phyloP scores from a whole-genome alignment of 2,797 vertebrate genomes.

The Huso huso region DNA sequence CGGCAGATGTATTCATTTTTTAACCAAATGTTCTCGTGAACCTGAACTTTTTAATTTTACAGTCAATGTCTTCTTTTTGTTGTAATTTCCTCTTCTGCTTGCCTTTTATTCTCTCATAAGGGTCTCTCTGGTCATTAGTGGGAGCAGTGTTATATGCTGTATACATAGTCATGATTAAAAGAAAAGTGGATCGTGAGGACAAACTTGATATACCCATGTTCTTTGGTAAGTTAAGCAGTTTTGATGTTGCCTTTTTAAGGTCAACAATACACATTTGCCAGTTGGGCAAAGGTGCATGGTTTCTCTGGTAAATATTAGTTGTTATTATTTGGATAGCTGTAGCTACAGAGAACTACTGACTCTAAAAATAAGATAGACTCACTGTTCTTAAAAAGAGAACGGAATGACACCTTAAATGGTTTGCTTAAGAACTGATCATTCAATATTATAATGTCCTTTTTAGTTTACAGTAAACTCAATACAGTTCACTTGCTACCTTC shows the following conservation, averaged over 20 bases:
- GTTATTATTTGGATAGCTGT: no score
- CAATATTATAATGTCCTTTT: no score
- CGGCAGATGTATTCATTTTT: neutral
- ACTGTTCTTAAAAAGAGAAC: no score
- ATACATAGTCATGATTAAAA: conserved; percentile 95
- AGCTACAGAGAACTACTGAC: no score
- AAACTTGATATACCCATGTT: conserved; percentile 96
- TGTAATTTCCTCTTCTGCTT: neutral
- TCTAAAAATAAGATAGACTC: no score
- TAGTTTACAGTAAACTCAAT: no score
- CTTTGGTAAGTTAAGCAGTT: conserved; percentile 69
- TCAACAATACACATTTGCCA: no score
- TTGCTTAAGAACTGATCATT: no score
- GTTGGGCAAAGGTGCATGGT: no score
- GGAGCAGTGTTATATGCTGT: conserved; percentile 85
- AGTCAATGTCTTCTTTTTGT: neutral
- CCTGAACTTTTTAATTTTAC: neutral
- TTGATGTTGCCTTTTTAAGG: neutral
- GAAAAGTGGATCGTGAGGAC: conserved; percentile 89
- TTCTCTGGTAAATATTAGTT: no score
- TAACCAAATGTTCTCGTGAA: neutral
- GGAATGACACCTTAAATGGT: no score
- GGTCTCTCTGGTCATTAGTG: conserved; percentile 84
- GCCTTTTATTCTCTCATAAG: conserved; percentile 41
- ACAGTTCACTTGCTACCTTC: no score